Conservation (phyloP, 2,113 vertebrate species). For the Oceanites oceanicus region DNA sequence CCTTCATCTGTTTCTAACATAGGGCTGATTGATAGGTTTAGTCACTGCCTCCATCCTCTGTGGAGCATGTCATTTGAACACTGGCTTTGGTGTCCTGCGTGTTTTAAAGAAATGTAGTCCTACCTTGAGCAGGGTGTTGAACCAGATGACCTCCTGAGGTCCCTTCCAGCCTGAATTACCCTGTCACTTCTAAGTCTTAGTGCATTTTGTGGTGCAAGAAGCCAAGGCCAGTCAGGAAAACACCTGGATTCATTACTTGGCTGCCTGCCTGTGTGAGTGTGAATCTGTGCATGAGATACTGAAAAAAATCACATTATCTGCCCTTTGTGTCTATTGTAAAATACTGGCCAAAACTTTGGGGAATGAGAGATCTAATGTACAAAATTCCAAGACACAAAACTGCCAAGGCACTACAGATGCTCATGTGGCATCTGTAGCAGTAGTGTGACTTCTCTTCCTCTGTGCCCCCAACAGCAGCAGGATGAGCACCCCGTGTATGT, state of each 20-base stretch:
- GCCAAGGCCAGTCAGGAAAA: neutral
- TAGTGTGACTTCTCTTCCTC: neutral
- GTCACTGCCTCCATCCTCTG: neutral
- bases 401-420: neutral
- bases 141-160: neutral
- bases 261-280: neutral
- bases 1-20: neutral
- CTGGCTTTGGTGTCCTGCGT: neutral
- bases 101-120: neutral
- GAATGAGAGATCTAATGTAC: neutral
- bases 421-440: neutral
- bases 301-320: neutral
- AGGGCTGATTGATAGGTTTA: neutral
- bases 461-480: neutral
- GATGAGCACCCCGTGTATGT: rapidly evolving
- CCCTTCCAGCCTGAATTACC: neutral
- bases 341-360: neutral
- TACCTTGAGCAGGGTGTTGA: neutral
- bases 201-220: neutral
- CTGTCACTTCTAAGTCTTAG: neutral
- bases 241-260: neutral
- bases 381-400: neutral
- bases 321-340: neutral
- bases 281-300: neutral
- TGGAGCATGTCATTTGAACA: neutral